phyloP scores from a whole-genome alignment of 1,140 invertebrate species.

The Ostrea edulis region DNA sequence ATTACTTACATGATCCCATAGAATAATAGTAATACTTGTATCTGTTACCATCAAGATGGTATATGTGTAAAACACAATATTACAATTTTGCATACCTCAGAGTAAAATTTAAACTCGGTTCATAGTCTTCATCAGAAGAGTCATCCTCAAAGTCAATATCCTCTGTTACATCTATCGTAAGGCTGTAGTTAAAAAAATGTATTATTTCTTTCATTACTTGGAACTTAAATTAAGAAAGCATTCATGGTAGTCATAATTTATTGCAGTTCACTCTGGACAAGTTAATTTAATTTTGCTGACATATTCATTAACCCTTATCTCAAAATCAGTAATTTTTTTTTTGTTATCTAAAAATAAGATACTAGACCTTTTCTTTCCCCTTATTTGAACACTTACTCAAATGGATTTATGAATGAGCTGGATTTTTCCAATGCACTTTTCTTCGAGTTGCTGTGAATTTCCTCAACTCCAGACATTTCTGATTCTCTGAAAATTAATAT shows the following conservation, averaged over 20 bases:
- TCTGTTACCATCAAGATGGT: too few relatives aligned
- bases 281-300: neutral
- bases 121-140: slow-evolving; percentile 6
- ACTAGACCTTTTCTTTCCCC: too few relatives aligned
- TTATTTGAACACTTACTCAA: too few relatives aligned
- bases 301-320: neutral
- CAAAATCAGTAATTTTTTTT: neutral
- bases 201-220: neutral
- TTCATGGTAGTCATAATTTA: too few relatives aligned
- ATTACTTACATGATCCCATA: neutral
- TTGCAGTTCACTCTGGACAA: too few relatives aligned
- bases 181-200: neutral
- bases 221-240: too few relatives aligned
- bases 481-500: neutral
- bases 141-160: neutral
- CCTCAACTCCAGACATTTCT: slow-evolving; percentile 3
- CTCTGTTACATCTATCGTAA: neutral
- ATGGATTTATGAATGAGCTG: slow-evolving; percentile 2
- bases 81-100: too few relatives aligned
- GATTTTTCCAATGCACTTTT: neutral
- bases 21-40: neutral
- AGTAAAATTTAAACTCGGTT: slow-evolving; percentile 2
- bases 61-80: too few relatives aligned
- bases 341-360: neutral
- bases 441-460: neutral